Evolutionary conservation across 2,113 vertebrate species (phyloP).

Genomic region (Thymallus thymallus): DNA sequence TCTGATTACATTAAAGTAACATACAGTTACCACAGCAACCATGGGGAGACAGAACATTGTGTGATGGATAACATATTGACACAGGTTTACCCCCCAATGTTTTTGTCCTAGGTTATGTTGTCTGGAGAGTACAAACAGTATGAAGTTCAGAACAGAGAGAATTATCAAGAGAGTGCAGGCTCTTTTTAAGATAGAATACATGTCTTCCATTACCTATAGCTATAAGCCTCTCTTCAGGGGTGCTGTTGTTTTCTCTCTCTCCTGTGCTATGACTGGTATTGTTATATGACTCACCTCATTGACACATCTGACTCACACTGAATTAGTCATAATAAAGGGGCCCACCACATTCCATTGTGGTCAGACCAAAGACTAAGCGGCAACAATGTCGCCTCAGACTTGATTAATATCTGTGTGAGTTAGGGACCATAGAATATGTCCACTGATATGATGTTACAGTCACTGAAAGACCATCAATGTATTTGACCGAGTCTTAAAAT

Average conservation of each 20-base stretch:
- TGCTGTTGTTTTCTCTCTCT: conserved; percentile 6
- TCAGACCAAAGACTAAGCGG: background rate
- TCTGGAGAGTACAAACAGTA: no score
- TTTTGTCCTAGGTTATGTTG: background rate
- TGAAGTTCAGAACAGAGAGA: no score
- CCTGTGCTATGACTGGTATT: background rate
- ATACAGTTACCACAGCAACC: background rate
- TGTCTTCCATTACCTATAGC: no score
- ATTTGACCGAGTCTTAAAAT: background rate
- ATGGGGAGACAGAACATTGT: background rate
- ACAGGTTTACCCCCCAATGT: background rate
- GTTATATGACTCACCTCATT: conserved; percentile 17
- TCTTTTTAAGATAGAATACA: no score
- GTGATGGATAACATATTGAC: background rate
- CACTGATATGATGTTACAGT: background rate
- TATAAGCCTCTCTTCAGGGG: background rate
- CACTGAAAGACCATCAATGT: conserved; percentile 8
- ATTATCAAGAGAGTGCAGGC: no score
- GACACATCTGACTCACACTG: conserved; percentile 16
- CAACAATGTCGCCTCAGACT: conserved; percentile 8
- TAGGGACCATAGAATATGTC: conserved; percentile 7
- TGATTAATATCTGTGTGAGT: background rate
- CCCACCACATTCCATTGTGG: conserved; percentile 4
- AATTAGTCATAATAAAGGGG: conserved; percentile 25
- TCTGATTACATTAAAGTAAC: background rate